Evolutionary conservation across 2,797 vertebrate species (phyloP), one percentile per base, ranked within the genome.

Genomic region (Sylvia borin): DNA sequence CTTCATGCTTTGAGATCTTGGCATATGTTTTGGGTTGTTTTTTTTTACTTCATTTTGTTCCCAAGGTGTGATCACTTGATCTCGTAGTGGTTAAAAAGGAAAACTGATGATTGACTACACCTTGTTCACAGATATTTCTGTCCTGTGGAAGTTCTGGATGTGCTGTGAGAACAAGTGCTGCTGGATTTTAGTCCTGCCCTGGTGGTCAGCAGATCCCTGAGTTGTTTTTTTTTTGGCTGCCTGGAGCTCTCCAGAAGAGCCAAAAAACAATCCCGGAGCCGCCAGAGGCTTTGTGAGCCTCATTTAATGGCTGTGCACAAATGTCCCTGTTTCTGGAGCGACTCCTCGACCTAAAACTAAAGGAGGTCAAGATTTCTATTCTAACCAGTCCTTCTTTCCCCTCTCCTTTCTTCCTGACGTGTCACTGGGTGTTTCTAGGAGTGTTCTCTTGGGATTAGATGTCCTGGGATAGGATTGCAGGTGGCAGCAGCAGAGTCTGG

Each of bases 291-390:
- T 68, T 85, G 53, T 47, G 73, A 88, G 53, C 78, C 25, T 85
- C 36, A 57, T 1, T 57, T 68, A 88, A 55, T 64, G 45, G 60
- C n/a, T 36, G 36, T 81, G 55, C 55, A 73, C 58, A 79, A 76
- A 51, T 16, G 45, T 75, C 84, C 43, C 51, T 75, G 1, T 92
- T 95, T 87, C 67, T 92, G 25, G 40, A 84, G 55, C 48, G 10
- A 58, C 54, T 48, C 12, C 62, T 92, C 5, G 5, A 40, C 77
- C 86, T 95, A 62, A 86, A 90, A 88, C 32, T 42, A 84, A 81
- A 94, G 62, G 66, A 85, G 83, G 50, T 71, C 78, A 50, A 57
- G 34, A 90, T 67, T 79, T 67, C 42, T 93, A 29, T 94, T 94
- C 77, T 79, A 62, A 26, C 51, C 71, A 76, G 13, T 81, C 85